These are phyloP conservation scores for Neuroscelio doddi DNA, from an alignment of 2,888 invertebrate species.

Conservation along the genomic window DNA sequence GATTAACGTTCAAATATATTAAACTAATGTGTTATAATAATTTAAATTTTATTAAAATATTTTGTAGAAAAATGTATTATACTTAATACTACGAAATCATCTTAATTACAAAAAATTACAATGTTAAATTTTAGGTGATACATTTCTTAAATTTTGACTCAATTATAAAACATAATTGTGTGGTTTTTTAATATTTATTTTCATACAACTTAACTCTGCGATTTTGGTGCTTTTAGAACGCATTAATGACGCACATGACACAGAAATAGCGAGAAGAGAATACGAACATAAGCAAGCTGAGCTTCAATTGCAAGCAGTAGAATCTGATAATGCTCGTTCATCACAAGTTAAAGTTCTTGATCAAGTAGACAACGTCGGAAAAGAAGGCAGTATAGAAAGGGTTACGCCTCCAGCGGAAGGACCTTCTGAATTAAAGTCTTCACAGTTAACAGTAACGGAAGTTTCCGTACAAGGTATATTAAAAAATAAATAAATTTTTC, in stretches of 20 bases:
- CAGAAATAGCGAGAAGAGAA: constrained; percentile 65
- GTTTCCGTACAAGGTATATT: not conserved
- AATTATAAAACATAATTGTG: too few relatives aligned
- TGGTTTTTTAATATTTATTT: constrained; percentile 8
- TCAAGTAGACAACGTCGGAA: constrained; percentile 11
- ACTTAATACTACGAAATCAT: too few relatives aligned
- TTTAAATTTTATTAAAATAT: too few relatives aligned
- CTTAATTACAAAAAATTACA: too few relatives aligned
- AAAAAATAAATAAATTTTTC: not conserved
- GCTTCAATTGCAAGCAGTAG: constrained; percentile 44
- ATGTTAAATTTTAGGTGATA: too few relatives aligned
- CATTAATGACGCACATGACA: constrained; percentile 55
- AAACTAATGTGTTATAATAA: too few relatives aligned
- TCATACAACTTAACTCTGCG: not conserved
- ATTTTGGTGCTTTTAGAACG: constrained; percentile 45
- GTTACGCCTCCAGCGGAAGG: constrained; percentile 10
- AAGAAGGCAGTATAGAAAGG: constrained; percentile 10
- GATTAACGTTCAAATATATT: too few relatives aligned
- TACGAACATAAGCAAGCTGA: constrained; percentile 76
- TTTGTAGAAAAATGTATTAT: too few relatives aligned
- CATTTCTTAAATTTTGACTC: too few relatives aligned
- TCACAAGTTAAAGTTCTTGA: constrained; percentile 16
- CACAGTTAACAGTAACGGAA: too few relatives aligned
- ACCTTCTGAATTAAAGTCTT: constrained; percentile 2
- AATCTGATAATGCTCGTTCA: constrained; percentile 28